Conservation (phyloP, 2,113 vertebrate genomes). For the Oryzias javanicus region DNA sequence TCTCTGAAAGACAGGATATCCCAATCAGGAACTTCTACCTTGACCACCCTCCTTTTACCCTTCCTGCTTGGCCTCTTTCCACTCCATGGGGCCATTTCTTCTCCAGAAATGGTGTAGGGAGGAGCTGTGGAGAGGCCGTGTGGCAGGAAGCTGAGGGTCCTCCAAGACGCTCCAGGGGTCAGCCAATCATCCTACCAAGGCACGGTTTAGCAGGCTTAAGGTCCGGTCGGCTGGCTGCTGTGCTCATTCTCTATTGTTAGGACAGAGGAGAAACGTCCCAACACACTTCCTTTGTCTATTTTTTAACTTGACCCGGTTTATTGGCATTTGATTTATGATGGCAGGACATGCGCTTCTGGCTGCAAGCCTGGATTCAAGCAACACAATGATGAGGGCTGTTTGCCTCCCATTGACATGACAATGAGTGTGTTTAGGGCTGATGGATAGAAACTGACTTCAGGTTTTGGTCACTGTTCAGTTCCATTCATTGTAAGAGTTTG, state of each 20-base stretch:
- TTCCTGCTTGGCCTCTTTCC: constrained; percentile 69
- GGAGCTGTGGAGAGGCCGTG: constrained; percentile 12
- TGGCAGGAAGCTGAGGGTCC: constrained; percentile 69
- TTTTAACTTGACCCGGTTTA: constrained; percentile 58
- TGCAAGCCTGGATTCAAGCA: constrained; percentile 30
- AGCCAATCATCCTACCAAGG: constrained; percentile 40
- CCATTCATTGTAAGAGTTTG: neutral
- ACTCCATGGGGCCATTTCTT: constrained; percentile 41
- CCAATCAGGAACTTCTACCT: constrained; percentile 66
- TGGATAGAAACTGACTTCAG: constrained; percentile 31
- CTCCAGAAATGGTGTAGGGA: constrained; percentile 40
- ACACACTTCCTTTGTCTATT: constrained; percentile 71
- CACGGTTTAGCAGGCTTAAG: constrained; percentile 15
- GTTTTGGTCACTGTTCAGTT: constrained; percentile 11
- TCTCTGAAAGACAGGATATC: constrained; percentile 78
- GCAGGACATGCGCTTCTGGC: constrained; percentile 30
- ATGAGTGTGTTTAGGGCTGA: neutral
- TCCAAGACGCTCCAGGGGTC: constrained; percentile 69
- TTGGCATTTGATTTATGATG: constrained; percentile 59
- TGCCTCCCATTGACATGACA: constrained; percentile 38
- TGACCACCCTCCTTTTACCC: constrained; percentile 21
- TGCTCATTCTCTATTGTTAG: constrained; percentile 68
- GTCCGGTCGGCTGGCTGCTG: constrained; percentile 40
- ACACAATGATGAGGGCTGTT: constrained; percentile 31
- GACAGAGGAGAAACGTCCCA: constrained; percentile 33